A percentile compares a stretch with the other conserved stretches of the same genome.
Evolutionary conservation across 1,140 invertebrate species (phyloP).

Genomic region (Sitophilus oryzae): DNA sequence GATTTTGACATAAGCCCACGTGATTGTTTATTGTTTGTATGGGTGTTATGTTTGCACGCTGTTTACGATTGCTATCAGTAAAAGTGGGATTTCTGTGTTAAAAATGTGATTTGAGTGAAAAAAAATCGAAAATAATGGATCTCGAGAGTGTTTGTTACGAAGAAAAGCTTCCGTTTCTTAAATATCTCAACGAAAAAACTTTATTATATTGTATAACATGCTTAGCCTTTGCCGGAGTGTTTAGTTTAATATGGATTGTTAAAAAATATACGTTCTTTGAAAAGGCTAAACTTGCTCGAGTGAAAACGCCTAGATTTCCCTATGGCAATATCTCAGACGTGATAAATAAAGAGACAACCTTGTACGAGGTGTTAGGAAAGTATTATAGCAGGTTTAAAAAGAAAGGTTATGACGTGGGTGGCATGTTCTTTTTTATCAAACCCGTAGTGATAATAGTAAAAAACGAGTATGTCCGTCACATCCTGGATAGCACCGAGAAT

Average conservation of each 20-base stretch:
- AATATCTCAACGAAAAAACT: conserved; percentile 19
- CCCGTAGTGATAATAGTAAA: conserved; percentile 22
- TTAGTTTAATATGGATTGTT: conserved; percentile 21
- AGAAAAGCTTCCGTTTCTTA: conserved; percentile 10
- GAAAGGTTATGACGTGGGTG: conserved; percentile 23
- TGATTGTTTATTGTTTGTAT: no score
- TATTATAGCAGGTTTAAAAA: conserved; percentile 30
- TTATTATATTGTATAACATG: conserved; percentile 25
- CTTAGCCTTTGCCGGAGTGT: conserved; percentile 25
- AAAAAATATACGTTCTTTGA: conserved; percentile 28
- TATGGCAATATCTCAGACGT: conserved; percentile 29
- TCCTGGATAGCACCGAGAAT: conserved; percentile 20
- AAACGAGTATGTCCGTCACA: conserved; percentile 9
- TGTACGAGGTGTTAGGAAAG: conserved; percentile 30
- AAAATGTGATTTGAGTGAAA: no score
- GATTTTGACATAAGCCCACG: no score
- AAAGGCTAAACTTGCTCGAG: conserved; percentile 17
- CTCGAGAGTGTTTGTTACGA: conserved; percentile 7
- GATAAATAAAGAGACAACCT: conserved; percentile 19
- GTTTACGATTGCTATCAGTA: no score
- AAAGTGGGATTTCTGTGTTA: no score
- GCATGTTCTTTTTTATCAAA: conserved; percentile 28
- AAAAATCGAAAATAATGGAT: no score
- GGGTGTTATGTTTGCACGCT: no score
- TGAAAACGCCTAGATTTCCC: conserved; percentile 16